Evolutionary conservation across 2,888 invertebrate species (phyloP), one percentile per base, ranked within the genome.

Genomic region (Rhabditoides inermis): DNA sequence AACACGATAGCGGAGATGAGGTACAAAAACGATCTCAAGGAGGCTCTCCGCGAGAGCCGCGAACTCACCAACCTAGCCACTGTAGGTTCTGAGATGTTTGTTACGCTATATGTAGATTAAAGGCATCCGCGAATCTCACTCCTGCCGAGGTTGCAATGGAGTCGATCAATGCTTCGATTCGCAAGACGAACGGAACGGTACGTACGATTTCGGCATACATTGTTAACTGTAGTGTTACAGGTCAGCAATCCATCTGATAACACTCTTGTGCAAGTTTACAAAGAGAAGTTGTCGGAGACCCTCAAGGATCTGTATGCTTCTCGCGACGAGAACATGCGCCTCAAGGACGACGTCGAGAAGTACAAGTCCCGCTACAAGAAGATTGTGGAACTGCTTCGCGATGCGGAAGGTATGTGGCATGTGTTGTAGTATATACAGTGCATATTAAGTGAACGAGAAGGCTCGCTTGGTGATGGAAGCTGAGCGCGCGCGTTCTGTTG

Each of bases 301-400:
- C n/a, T 39, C 15, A 20, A 15, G 40, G n/a, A 18, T 18, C 10
- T 12, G 10, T 20, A n/a, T 20, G 40, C 22, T 20, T 7, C 22
- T 39, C n/a, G 20, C 10, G 22, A 15, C 40, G n/a, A 10, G n/a
- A n/a, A n/a, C n/a, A n/a, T n/a, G n/a, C n/a, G n/a, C n/a, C n/a
- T n/a, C n/a, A n/a, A n/a, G 22, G 22, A 12, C n/a, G 40, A 20
- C 20, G 18, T 39, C n/a, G 15, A 18, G 20, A 18, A 12, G 10
- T 47, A 47, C 42, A 46, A 47, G 27, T n/a, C 32, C 4, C 22
- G 42, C 10, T 52, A 52, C 36, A 41, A 32, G 23, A 46, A 47
- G 27, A 10, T 52, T n/a, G 23, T 52, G 5, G 47, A 47, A 27
- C 36, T 52, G 25, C 28, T 52, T 22, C 22, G 30, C 15, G 52